phyloP scores from a whole-genome alignment of 2,113 vertebrate species.

The Caranx ignobilis region DNA sequence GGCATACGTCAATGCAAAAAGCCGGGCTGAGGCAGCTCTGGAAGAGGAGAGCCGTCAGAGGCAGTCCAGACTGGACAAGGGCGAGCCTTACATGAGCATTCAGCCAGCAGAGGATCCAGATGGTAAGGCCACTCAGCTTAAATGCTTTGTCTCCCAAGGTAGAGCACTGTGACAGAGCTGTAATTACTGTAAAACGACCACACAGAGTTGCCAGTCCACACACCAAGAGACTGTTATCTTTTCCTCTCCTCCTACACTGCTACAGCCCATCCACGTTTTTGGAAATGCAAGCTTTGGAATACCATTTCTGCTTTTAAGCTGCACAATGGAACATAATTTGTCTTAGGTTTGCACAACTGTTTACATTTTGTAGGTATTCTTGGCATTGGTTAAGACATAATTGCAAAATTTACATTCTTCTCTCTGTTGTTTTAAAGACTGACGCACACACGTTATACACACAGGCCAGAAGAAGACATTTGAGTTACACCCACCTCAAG shows the following conservation, averaged over 20 bases:
- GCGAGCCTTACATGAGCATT: conserved; percentile 98
- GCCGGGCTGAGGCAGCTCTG: conserved; percentile 94
- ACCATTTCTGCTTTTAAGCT: conserved; percentile 35
- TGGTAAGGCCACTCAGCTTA: conserved; percentile 83
- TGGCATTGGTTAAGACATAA: conserved; percentile 59
- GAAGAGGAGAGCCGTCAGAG: conserved; percentile 97
- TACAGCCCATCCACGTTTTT: conserved; percentile 45
- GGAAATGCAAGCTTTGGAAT: conserved; percentile 40
- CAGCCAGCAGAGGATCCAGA: conserved; percentile 98
- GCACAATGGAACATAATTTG: conserved; percentile 25
- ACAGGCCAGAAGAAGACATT: conserved; percentile 54
- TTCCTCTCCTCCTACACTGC: conserved; percentile 39
- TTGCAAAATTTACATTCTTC: conserved; percentile 72
- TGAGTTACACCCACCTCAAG: conserved; percentile 74
- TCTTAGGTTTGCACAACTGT: conserved; percentile 32
- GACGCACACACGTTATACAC: conserved; percentile 42
- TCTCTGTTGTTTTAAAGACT: conserved; percentile 62
- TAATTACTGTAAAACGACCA: conserved; percentile 69
- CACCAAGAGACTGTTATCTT: conserved; percentile 40
- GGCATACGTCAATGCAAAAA: conserved; percentile 98
- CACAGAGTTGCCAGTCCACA: conserved; percentile 44
- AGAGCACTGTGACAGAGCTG: conserved; percentile 53
- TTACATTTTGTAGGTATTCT: conserved; percentile 54
- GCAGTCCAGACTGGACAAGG: conserved; percentile 97
- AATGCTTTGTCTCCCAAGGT: conserved; percentile 54